Evolutionary conservation across 2,113 vertebrate species (phyloP), one percentile per base, ranked within the genome.

Genomic region (Corydoras sp.): DNA sequence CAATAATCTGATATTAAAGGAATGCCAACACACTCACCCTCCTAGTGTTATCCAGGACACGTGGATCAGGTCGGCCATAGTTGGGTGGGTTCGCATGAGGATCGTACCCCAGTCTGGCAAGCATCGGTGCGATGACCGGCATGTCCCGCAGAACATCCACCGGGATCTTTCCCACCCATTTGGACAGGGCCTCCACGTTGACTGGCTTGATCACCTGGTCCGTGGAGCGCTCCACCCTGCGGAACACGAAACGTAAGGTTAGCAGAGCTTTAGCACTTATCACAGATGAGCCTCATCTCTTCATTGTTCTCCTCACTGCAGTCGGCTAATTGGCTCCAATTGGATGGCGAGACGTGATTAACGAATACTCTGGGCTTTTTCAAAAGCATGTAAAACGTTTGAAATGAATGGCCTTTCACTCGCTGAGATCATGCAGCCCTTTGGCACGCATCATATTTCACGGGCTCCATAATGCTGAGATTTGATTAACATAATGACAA

Each of bases 131-230:
- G 6, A 99, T 94, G 77, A 86, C 89, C 0, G 95, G 87, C 95
- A 99, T 98, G 76, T 99, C 96, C 68, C 92, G 91, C 79, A 97
- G 85, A 24, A 99, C 95, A 14, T 99, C 96, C 0, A 87, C 73
- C 0, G 96, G 95, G 63, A 99, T 98, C 84, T 98, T 97, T 62
- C 96, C 96, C 35, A 99, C 95, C 96, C 96, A 99, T 81, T 98
- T 99, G 4, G 95, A 95, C 65, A 99, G 87, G 0, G 96, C 96
- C 75, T 94, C 95, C 83, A 98, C 87, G 0, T 99, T 98, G 76
- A 99, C 94, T 0, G 96, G 96, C 75, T 99, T 98, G 87, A 99
- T 94, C 66, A 99, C 96, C 79, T 99, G 96, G 80, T 99, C 96
- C 64, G 95, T 99, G 31, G 96, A 98, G 77, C 96, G 83, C 86